phyloP scores from a whole-genome alignment of 2,113 vertebrate genomes.

The Hippoglossus stenolepis region DNA sequence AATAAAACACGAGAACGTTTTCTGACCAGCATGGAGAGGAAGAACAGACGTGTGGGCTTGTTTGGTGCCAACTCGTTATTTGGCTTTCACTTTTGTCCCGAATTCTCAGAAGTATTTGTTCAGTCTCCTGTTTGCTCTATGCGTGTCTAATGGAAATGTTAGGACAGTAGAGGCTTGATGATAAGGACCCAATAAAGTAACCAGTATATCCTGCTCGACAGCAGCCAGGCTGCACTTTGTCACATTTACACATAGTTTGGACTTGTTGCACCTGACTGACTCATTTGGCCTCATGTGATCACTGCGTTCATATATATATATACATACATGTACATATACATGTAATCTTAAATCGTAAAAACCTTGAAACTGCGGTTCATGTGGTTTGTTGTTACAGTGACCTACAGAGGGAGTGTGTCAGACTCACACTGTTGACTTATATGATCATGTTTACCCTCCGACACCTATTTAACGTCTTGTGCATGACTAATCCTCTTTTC shows the following conservation, averaged over 20 bases:
- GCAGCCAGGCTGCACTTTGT: conserved; percentile 54
- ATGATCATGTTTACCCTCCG: conserved; percentile 38
- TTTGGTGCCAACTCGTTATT: conserved; percentile 3
- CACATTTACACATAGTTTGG: conserved; percentile 72
- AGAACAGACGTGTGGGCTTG: neutral
- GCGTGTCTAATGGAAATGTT: conserved; percentile 36
- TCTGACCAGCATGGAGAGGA: neutral
- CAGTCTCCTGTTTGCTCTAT: conserved; percentile 16
- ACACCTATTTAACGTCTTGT: conserved; percentile 26
- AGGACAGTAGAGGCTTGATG: conserved; percentile 33
- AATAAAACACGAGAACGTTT: neutral
- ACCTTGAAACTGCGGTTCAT: conserved; percentile 22
- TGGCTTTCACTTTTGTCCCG: conserved; percentile 7
- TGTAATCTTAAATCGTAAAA: neutral
- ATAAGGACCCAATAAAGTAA: conserved; percentile 57
- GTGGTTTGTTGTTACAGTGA: conserved; percentile 18
- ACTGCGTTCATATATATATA: conserved; percentile 13
- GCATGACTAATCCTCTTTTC: conserved; percentile 56
- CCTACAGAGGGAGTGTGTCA: neutral
- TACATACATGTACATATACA: too few relatives aligned
- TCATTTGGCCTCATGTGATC: conserved; percentile 56
- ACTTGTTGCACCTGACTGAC: conserved; percentile 52
- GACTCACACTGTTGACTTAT: conserved; percentile 1
- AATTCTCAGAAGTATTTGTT: conserved; percentile 16
- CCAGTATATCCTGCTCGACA: conserved; percentile 61